phyloP scores from a whole-genome alignment of 2,888 invertebrate genomes.

The Orchesella flavescens region DNA sequence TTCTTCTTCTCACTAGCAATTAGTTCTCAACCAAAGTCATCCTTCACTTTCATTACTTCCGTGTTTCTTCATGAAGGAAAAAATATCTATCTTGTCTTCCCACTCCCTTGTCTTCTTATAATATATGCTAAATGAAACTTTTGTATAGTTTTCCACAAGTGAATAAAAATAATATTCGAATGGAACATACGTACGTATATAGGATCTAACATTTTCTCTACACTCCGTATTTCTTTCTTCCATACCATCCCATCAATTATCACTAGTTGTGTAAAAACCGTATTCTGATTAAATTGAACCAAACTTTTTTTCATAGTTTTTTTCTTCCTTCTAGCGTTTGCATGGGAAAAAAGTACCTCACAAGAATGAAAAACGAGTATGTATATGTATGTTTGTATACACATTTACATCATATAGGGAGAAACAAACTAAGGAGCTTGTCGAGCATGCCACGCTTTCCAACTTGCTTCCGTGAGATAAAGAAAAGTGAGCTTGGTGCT shows the following conservation, averaged over 20 bases:
- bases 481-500: constrained; percentile 25
- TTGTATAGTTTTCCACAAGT: background rate
- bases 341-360: constrained; percentile 2
- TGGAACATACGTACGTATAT: constrained; percentile 12
- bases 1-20: constrained; percentile 11
- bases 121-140: constrained; percentile 38
- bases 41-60: constrained; percentile 17
- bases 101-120: background rate
- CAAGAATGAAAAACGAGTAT: constrained; percentile 27
- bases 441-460: constrained; percentile 42
- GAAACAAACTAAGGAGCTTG: constrained; percentile 12
- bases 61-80: background rate
- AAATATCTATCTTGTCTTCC: background rate
- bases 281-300: constrained; percentile 59
- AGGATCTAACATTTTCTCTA: constrained; percentile 14
- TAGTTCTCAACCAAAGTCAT: constrained; percentile 35
- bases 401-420: background rate
- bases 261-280: constrained; percentile 54
- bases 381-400: background rate
- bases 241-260: constrained; percentile 62
- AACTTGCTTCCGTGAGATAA: constrained; percentile 51
- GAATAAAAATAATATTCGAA: constrained; percentile 8
- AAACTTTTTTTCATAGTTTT: constrained; percentile 44
- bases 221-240: constrained; percentile 21
- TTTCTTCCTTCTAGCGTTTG: constrained; percentile 7